A percentile compares a stretch with the other conserved stretches of the same genome.
These are phyloP conservation scores for Carposina sasakii DNA, from an alignment of 1,140 invertebrate genomes.

Conservation along the genomic window DNA sequence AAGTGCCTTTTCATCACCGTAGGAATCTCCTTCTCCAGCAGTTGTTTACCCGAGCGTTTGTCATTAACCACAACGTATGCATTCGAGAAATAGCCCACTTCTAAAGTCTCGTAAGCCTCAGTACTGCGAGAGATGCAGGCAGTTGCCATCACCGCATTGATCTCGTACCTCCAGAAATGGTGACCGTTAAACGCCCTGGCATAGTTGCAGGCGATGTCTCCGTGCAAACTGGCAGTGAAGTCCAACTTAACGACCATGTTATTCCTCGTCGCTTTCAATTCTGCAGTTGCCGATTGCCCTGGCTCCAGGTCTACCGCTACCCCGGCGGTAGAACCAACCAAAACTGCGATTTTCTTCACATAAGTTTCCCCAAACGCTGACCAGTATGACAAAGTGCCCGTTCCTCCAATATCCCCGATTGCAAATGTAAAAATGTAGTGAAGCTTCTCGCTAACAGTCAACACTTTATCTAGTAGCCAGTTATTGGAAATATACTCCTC, in stretches of 20 bases:
- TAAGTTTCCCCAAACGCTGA: slow-evolving; percentile 28
- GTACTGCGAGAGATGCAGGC: slow-evolving; percentile 22
- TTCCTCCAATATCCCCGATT: not conserved
- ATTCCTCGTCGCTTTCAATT: slow-evolving; percentile 23
- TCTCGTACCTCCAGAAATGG: slow-evolving; percentile 34
- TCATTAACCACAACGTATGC: slow-evolving; percentile 29
- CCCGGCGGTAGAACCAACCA: slow-evolving; percentile 20
- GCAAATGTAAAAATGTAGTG: slow-evolving; percentile 12
- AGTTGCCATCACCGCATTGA: slow-evolving; percentile 22
- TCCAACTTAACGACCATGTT: slow-evolving; percentile 28
- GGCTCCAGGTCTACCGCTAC: slow-evolving; percentile 29
- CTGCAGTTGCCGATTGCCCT: slow-evolving; percentile 21
- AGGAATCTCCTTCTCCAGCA: too few relatives aligned
- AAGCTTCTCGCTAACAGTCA: slow-evolving; percentile 18
- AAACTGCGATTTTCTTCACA: slow-evolving; percentile 17
- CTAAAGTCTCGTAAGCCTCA: too few relatives aligned
- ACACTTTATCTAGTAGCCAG: too few relatives aligned
- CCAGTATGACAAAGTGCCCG: slow-evolving; percentile 19
- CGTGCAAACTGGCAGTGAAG: slow-evolving; percentile 32
- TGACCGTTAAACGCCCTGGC: slow-evolving; percentile 24
- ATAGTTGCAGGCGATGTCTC: slow-evolving; percentile 34
- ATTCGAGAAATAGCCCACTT: slow-evolving; percentile 27
- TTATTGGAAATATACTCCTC: too few relatives aligned
- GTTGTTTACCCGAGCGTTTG: too few relatives aligned
- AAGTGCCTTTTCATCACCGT: too few relatives aligned